Percentiles rank a stretch among this genome's conserved stretches.
Conservation (phyloP, 2,888 invertebrate species). For the Acleris sparsana region DNA sequence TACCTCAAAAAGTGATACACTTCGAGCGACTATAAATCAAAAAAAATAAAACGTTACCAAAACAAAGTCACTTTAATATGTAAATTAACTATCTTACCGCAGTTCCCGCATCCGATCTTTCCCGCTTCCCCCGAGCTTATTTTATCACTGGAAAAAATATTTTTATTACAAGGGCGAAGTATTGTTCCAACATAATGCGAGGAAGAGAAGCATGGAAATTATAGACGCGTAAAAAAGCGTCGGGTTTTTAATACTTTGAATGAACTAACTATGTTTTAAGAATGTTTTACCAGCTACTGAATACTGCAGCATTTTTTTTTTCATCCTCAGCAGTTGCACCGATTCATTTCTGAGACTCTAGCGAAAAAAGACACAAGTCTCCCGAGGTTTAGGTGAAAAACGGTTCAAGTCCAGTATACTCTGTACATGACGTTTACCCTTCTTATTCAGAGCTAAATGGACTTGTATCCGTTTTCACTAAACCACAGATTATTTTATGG, state of each 20-base stretch:
- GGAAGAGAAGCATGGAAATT: not conserved
- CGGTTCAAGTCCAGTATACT: too few relatives aligned
- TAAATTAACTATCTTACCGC: conserved; percentile 33
- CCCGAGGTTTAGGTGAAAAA: too few relatives aligned
- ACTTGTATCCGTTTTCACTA: too few relatives aligned
- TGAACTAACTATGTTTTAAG: not conserved
- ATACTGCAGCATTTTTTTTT: too few relatives aligned
- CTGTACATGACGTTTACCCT: too few relatives aligned
- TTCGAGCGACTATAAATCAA: too few relatives aligned
- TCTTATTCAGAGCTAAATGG: too few relatives aligned
- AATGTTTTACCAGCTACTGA: not conserved
- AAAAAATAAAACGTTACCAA: not conserved
- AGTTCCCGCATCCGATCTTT: conserved; percentile 25
- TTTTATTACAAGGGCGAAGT: conserved; percentile 8
- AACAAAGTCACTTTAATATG: conserved; percentile 6
- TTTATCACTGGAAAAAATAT: conserved; percentile 29
- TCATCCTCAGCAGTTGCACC: too few relatives aligned
- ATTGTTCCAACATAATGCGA: conserved; percentile 10
- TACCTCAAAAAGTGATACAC: too few relatives aligned
- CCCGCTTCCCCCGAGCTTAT: conserved; percentile 14
- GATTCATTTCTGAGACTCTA: too few relatives aligned
- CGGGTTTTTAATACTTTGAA: conserved; percentile 5
- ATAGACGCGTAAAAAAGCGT: not conserved
- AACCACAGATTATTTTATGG: too few relatives aligned
- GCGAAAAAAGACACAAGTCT: too few relatives aligned